Evolutionary conservation across 2,113 vertebrate species (phyloP).

Genomic region (Carassius gibelio): DNA sequence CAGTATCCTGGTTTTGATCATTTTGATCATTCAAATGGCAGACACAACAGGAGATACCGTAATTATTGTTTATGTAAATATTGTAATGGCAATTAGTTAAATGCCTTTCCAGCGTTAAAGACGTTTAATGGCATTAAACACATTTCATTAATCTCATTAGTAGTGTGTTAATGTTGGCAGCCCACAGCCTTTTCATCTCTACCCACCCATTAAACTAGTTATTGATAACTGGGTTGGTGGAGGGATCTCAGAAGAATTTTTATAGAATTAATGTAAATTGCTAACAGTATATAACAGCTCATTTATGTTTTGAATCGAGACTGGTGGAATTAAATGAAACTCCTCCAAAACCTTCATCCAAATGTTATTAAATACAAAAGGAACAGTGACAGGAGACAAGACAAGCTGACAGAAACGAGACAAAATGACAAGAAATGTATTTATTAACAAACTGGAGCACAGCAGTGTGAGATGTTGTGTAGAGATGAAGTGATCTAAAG

Average conservation of each 20-base stretch:
- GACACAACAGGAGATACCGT: not conserved
- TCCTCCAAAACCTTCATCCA: not conserved
- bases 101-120: not conserved
- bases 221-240: not conserved
- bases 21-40: not conserved
- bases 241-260: not conserved
- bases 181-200: not conserved
- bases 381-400: not conserved
- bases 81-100: not conserved
- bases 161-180: not conserved
- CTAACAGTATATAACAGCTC: not conserved
- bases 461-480: not conserved
- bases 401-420: not conserved
- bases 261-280: not conserved
- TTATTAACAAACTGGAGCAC: not conserved
- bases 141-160: not conserved
- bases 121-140: not conserved
- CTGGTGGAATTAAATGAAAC: not conserved
- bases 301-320: not conserved
- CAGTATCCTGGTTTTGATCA: not conserved
- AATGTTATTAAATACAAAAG: not conserved
- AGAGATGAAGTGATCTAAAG: conserved; percentile 12
- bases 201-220: not conserved
- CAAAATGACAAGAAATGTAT: not conserved
- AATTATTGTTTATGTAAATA: not conserved